phyloP scores from a whole-genome alignment of 2,113 vertebrate genomes.

The Megaceryle torquata region DNA sequence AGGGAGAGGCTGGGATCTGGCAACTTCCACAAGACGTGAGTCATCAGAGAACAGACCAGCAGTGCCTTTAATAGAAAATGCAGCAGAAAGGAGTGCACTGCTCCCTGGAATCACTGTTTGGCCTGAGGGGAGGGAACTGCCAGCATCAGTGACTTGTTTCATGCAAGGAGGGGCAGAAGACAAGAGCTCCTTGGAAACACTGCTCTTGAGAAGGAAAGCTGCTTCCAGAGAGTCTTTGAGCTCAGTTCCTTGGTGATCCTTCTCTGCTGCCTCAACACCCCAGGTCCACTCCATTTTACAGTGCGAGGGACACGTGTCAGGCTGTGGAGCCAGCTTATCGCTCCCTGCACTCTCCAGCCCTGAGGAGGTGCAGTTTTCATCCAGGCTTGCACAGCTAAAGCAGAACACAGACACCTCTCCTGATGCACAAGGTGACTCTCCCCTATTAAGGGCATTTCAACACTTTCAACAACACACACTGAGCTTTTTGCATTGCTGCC shows the following conservation, averaged over 20 bases:
- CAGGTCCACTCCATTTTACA: neutral
- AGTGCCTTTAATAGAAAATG: neutral
- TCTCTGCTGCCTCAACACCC: neutral
- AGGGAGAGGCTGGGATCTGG: neutral
- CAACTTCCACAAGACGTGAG: neutral
- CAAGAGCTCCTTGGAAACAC: neutral
- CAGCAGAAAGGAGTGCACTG: neutral
- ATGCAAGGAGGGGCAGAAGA: neutral
- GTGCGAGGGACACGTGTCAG: rapidly evolving
- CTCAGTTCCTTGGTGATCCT: neutral
- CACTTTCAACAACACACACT: neutral
- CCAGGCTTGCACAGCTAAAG: neutral
- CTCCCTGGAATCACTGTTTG: neutral
- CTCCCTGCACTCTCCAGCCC: neutral
- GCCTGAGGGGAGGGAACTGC: neutral
- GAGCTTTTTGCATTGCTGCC: neutral
- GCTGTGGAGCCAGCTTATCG: neutral
- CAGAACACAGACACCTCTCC: neutral
- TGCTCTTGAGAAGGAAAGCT: neutral
- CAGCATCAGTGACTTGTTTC: neutral
- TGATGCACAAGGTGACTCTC: neutral
- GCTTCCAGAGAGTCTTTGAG: neutral
- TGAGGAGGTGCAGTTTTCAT: neutral
- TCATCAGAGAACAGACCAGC: neutral
- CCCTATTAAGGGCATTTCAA: neutral